Percentiles rank a stretch among this genome's conserved stretches.
These are phyloP conservation scores for Apodemia mormo DNA, from an alignment of 2,888 invertebrate species.

Conservation along the genomic window DNA sequence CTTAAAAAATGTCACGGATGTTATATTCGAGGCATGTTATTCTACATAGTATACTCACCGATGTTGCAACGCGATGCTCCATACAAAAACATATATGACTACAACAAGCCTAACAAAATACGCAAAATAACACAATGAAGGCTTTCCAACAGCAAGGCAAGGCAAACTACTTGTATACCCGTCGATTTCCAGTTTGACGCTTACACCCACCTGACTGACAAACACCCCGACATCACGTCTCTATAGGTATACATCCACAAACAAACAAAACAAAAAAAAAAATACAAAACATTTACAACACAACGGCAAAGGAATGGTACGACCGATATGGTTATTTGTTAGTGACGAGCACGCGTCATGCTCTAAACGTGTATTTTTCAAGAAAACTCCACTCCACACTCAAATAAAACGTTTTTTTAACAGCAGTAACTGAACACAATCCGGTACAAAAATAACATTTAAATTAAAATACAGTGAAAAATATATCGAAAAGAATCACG, in stretches of 20 bases:
- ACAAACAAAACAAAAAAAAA: slow-evolving; percentile 52
- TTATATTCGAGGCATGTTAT: slow-evolving; percentile 48
- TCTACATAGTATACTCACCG: slow-evolving; percentile 66
- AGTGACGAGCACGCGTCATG: slow-evolving; percentile 72
- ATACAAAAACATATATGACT: slow-evolving; percentile 66
- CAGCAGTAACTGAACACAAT: slow-evolving; percentile 73
- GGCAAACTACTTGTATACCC: slow-evolving; percentile 56
- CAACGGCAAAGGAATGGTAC: slow-evolving; percentile 73
- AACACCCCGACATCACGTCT: slow-evolving; percentile 61
- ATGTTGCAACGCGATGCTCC: slow-evolving; percentile 46
- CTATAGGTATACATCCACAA: slow-evolving; percentile 71
- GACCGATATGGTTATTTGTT: slow-evolving; percentile 60
- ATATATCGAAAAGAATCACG: slow-evolving; percentile 42
- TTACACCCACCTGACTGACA: slow-evolving; percentile 63
- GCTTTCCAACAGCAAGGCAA: slow-evolving; percentile 65
- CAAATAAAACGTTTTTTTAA: slow-evolving; percentile 64
- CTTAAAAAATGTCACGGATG: slow-evolving; percentile 58
- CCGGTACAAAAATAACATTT: slow-evolving; percentile 57
- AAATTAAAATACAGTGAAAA: slow-evolving; percentile 48
- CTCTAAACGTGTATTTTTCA: slow-evolving; percentile 58
- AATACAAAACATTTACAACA: slow-evolving; percentile 56
- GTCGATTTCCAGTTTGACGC: slow-evolving; percentile 65
- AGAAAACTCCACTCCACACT: slow-evolving; percentile 80
- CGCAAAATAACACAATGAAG: slow-evolving; percentile 75
- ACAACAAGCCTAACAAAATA: slow-evolving; percentile 75